Evolutionary conservation across 2,888 invertebrate genomes (phyloP), one percentile per base, ranked within the genome.

Genomic region (Cerastoderma edule): DNA sequence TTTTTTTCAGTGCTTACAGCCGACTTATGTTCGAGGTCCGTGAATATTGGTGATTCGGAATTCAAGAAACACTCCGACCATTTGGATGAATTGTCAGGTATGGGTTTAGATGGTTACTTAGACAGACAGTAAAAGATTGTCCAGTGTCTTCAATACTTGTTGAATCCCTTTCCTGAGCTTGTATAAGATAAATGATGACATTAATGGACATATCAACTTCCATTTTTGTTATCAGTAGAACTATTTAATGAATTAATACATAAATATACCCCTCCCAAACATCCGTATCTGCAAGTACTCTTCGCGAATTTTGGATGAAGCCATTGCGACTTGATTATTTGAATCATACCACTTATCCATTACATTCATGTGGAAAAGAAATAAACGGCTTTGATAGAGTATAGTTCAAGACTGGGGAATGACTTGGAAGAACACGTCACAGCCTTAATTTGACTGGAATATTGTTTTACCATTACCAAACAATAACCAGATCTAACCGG

Each of bases 21-120:
- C n/a, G 60, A 60, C 16, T 27, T 60, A 16, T 66, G 66, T 22
- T 19, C 19, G n/a, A 53, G 53, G 24, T 19, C 32, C 3, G 48
- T 30, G n/a, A 53, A 32, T 2, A 32, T 50, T 33, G 66, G 66
- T 13, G 50, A 66, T 32, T 13, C 19, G 22, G 50, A 66, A 22
- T 50, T 53, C 50, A 66, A 48, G 24, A 66, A 66, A 50, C 50
- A 50, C 10, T 30, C 33, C 13, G 66, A 66, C 33, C 3, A 50
- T 16, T 8, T 50, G 6, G 66, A 66, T 24, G 32, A 53, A 19
- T 24, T 66, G 0, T 48, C 48, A 0, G 50, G 46, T 64, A 46
- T 16, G 46, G n/a, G 10, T 64, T 27, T 30, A n/a, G 50, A 10
- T 24, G 1, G 2, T n/a, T 22, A 1, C 22, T 24, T 50, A 16